A percentile compares a stretch with the other conserved stretches of the same genome.
Evolutionary conservation across 2,113 vertebrate species (phyloP).

Genomic region (Sylvietta virens): DNA sequence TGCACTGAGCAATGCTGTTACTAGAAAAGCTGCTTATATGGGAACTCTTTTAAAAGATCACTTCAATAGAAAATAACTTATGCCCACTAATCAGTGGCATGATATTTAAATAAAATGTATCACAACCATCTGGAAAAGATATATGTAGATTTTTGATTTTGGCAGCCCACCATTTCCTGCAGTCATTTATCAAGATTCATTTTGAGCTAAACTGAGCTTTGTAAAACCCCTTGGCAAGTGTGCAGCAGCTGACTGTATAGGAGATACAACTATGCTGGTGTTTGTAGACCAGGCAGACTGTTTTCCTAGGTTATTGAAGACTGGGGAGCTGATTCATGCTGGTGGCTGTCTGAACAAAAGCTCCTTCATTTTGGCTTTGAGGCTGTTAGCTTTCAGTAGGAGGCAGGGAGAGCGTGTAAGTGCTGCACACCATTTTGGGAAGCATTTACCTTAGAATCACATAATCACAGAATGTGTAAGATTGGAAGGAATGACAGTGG

Average conservation of each 20-base stretch:
- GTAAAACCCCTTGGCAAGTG: neutral
- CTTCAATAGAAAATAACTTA: neutral
- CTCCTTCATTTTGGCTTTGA: neutral
- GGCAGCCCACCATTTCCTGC: neutral
- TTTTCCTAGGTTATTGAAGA: neutral
- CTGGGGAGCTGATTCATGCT: neutral
- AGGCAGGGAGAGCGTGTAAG: fast-evolving
- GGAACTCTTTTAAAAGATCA: neutral
- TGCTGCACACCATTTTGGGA: neutral
- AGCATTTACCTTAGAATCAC: neutral
- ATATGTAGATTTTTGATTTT: neutral
- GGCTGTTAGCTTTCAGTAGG: neutral
- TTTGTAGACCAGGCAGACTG: neutral
- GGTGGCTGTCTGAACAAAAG: neutral
- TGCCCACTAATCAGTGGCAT: neutral
- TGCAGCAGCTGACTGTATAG: neutral
- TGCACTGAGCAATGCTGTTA: neutral
- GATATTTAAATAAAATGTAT: neutral
- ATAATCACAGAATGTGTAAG: neutral
- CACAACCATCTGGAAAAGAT: neutral
- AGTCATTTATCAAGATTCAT: neutral
- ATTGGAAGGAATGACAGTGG: neutral
- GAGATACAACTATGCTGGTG: neutral
- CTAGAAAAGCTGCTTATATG: neutral
- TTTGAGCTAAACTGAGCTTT: neutral